Evolutionary conservation across 2,888 invertebrate species (phyloP), one percentile per base, ranked within the genome.

Genomic region (Meta bourneti): DNA sequence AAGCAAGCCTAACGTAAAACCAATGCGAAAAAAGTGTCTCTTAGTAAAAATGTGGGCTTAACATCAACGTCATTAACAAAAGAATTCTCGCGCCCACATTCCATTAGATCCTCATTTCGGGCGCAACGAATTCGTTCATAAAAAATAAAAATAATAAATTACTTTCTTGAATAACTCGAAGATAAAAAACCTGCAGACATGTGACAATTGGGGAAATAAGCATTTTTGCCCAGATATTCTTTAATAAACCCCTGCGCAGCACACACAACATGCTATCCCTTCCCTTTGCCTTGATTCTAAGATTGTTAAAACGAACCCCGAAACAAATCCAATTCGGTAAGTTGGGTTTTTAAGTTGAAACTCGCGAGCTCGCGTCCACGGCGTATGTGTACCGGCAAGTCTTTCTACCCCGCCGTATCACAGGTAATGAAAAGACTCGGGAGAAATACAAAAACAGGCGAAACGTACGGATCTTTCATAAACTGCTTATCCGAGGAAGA

Each of bases 251-350:
- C 69, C 48, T 80, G 74, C 77, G 19, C 78, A 79, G 61, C 77
- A 77, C 4, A 4, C 4, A 74, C 74, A 74, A 71, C 70, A 84
- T 84, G 49, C 34, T 78, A 83, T 79, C 75, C 72, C 72, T 81
- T 77, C 78, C 69, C 72, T 77, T 7, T 61, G 74, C 69, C 34
- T 4, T 81, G 80, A 74, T 69, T 85, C 74, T 90, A 85, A 90
- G 90, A 85, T 85, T 90, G 85, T 90, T 90, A 85, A 90, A 90
- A 90, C 80, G 85, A 85, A 81, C 90, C 90, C 70, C 75, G 69
- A 85, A 90, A 90, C 90, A 90, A 90, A 90, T 90, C 90, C 90
- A 90, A 90, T 90, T 90, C 85, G 49, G 85, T 81, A 90, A 80
- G 85, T 90, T 90, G 85, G 75, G 90, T 85, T 90, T 90, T 85